A percentile compares a stretch with the other conserved stretches of the same genome.
These are phyloP conservation scores for Cynocephalus volans DNA, from an alignment of 2,113 vertebrate species.

Conservation along the genomic window DNA sequence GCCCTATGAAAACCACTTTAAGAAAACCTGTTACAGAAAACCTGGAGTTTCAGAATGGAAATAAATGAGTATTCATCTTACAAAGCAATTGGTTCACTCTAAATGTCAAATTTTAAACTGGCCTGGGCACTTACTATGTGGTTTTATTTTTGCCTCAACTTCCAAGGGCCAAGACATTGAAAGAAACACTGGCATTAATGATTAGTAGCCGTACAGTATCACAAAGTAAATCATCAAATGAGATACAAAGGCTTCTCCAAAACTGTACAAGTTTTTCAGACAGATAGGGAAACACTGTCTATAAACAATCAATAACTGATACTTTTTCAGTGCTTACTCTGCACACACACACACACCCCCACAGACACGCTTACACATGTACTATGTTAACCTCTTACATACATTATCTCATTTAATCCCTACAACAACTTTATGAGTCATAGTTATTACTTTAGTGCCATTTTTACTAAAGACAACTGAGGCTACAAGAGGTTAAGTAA, in stretches of 20 bases:
- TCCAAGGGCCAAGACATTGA: not conserved
- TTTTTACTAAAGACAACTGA: not conserved
- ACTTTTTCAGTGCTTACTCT: not conserved
- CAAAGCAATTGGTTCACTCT: not conserved
- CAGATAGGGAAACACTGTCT: constrained; percentile 2
- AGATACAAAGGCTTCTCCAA: not conserved
- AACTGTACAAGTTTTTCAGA: not conserved
- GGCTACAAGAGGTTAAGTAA: not conserved
- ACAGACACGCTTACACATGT: not conserved
- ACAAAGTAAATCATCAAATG: constrained; percentile 34
- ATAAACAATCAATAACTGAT: not conserved
- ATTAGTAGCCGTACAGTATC: not conserved
- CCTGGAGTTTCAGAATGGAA: not conserved
- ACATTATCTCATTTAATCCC: not conserved
- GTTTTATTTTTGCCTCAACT: constrained; percentile 30
- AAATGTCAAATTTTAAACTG: constrained; percentile 15
- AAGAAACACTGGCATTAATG: constrained; percentile 30
- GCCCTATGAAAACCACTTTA: not conserved
- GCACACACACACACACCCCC: not conserved
- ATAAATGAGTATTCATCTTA: not conserved
- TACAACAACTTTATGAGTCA: not conserved
- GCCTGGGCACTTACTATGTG: not conserved
- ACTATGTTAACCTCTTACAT: not conserved
- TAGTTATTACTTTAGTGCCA: not conserved
- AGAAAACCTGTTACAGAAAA: not conserved